Evolutionary conservation across 2,888 invertebrate genomes (phyloP), one percentile per base, ranked within the genome.

Genomic region (Lymantria dispar): DNA sequence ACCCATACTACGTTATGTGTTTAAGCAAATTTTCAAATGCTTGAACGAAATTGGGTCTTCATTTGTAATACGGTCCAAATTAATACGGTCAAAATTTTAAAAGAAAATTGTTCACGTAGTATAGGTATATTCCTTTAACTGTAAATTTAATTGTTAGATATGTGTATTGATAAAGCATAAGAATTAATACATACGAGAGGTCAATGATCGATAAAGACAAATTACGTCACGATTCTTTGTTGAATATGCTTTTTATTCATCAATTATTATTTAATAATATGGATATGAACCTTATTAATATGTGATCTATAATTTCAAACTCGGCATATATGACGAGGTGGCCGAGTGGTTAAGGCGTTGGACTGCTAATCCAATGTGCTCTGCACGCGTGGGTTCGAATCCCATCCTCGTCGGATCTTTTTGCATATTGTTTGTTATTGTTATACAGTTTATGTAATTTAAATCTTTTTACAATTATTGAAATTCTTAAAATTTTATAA

Each of bases 361-460:
- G 94, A 94, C 94, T 95, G 95, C 95, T 95, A 95, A 95, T 95
- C 95, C 94, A 95, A 94, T 95, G 95, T 94, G 95, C 94, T 95
- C 94, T 95, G 94, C 95, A 94, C 94, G 95, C 95, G 95, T 94
- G 94, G 94, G 95, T 95, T 94, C 94, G 94, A 94, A 94, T 95
- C 94, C 94, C 94, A 94, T 94, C 94, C 94, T 94, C 94, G 94
- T 94, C 94, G 94, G 56, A 59, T 60, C 58, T 72, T 78, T 76
- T 77, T 74, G 69, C 53, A 14, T 12, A 40, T 38, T 40, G 14
- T 40, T 14, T 13, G 40, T 40, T 8, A 1, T 29, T 42, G n/a
- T 40, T 8, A n/a, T n/a, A 40, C 12, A 14, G 14, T 39, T 39
- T 13, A 36, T 39, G 3, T 13, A 22, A 22, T 9, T 3, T 36